Evolutionary conservation across 1,140 invertebrate species (phyloP).

Genomic region (Yoshiicerus persimilis): DNA sequence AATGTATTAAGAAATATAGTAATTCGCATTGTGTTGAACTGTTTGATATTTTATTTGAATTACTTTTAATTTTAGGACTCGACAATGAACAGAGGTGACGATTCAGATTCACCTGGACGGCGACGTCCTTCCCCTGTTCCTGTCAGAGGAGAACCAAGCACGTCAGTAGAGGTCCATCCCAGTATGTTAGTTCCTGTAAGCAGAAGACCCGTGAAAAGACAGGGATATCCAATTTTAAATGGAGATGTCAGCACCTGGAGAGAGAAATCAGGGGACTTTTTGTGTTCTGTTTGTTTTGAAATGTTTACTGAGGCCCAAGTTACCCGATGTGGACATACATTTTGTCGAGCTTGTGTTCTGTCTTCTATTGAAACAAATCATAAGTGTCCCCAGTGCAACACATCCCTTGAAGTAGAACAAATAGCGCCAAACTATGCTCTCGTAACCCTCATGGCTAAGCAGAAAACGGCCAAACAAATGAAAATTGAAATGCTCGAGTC

Average conservation of each 20-base stretch:
- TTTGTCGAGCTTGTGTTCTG: conserved; percentile 82
- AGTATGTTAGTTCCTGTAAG: background rate
- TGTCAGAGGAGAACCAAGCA: too few relatives aligned
- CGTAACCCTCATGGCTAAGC: conserved; percentile 73
- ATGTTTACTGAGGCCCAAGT: conserved; percentile 56
- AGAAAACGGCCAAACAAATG: conserved; percentile 58
- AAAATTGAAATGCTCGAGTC: conserved; percentile 58
- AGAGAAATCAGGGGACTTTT: conserved; percentile 6
- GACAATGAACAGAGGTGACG: background rate
- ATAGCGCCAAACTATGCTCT: conserved; percentile 83
- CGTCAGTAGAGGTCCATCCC: background rate
- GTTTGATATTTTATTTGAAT: too few relatives aligned
- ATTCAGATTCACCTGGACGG: background rate
- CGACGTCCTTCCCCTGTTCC: background rate
- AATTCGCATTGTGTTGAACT: too few relatives aligned
- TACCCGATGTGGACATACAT: conserved; percentile 91
- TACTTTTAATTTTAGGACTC: background rate
- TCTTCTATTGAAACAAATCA: conserved; percentile 75
- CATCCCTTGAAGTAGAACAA: conserved; percentile 65
- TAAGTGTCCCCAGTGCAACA: conserved; percentile 85
- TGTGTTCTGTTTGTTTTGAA: conserved; percentile 38
- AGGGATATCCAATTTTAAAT: background rate
- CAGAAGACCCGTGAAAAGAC: background rate
- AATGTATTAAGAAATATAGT: too few relatives aligned
- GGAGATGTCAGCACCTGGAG: background rate